Conservation (phyloP, 2,113 vertebrate genomes). For the Tetrax tetrax region DNA sequence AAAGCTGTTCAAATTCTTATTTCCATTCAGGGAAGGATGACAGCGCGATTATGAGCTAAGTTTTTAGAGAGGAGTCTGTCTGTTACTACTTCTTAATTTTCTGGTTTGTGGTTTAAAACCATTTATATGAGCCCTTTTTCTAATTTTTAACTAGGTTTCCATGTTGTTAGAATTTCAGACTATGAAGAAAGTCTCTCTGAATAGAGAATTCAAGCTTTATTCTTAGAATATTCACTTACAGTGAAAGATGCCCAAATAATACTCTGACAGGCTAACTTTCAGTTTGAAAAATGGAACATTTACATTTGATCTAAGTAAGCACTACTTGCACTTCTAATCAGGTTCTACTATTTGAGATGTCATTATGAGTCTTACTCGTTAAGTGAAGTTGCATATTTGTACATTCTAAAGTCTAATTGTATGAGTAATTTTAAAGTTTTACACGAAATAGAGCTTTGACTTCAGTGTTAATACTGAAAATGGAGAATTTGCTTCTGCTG, state of each 20-base stretch:
- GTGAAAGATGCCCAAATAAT: not conserved
- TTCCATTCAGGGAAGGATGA: not conserved
- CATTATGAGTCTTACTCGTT: not conserved
- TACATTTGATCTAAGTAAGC: not conserved
- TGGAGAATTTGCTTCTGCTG: not conserved
- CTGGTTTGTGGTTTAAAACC: not conserved
- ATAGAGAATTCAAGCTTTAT: not conserved
- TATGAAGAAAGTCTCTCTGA: not conserved
- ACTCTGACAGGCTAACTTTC: not conserved
- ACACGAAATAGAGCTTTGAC: not conserved
- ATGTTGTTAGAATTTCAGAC: not conserved
- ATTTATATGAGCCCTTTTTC: not conserved
- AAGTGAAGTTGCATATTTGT: not conserved
- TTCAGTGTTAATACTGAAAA: conserved; percentile 39
- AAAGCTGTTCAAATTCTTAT: not conserved
- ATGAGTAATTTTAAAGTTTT: not conserved
- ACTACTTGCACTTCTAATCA: not conserved
- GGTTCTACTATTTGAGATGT: not conserved
- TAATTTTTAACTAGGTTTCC: not conserved
- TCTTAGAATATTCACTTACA: not conserved
- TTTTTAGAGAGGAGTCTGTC: not conserved
- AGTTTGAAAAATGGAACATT: not conserved
- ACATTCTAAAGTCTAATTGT: not conserved
- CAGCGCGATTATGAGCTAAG: not conserved
- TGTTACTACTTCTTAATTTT: not conserved